phyloP scores from a whole-genome alignment of 2,888 invertebrate species.

The Ectropis crepuscularia region DNA sequence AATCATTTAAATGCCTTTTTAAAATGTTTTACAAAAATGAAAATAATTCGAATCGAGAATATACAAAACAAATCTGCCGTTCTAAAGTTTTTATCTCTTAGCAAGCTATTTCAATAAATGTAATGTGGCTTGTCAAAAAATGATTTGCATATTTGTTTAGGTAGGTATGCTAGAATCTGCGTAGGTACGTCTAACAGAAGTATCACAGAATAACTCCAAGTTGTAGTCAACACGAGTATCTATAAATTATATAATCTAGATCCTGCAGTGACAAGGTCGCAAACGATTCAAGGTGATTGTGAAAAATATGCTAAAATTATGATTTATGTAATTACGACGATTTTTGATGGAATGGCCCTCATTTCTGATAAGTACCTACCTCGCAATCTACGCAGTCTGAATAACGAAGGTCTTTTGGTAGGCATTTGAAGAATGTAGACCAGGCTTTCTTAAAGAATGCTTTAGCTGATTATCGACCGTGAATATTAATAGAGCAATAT shows the following conservation, averaged over 20 bases:
- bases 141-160: not conserved
- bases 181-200: slow-evolving; percentile 1
- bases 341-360: slow-evolving; percentile 21
- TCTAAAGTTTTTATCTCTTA: no score
- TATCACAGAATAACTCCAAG: slow-evolving; percentile 20
- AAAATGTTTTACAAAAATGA: no score
- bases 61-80: no score
- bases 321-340: slow-evolving; percentile 29
- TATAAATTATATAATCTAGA: slow-evolving; percentile 14
- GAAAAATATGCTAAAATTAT: slow-evolving; percentile 33
- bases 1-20: no score
- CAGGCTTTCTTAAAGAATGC: not conserved
- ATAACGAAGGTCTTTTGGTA: not conserved
- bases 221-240: slow-evolving; percentile 20
- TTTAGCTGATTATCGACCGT: no score
- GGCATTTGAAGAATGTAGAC: not conserved
- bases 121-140: not conserved
- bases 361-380: slow-evolving; percentile 13
- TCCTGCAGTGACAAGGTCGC: slow-evolving; percentile 46
- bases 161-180: slow-evolving; percentile 1
- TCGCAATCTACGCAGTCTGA: not conserved
- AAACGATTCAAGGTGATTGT: slow-evolving; percentile 34
- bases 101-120: not conserved
- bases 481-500: no score
- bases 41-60: no score